Percentiles rank a stretch among this genome's conserved stretches.
phyloP scores from a whole-genome alignment of 2,888 invertebrate genomes.

The Ophion ellenae region DNA sequence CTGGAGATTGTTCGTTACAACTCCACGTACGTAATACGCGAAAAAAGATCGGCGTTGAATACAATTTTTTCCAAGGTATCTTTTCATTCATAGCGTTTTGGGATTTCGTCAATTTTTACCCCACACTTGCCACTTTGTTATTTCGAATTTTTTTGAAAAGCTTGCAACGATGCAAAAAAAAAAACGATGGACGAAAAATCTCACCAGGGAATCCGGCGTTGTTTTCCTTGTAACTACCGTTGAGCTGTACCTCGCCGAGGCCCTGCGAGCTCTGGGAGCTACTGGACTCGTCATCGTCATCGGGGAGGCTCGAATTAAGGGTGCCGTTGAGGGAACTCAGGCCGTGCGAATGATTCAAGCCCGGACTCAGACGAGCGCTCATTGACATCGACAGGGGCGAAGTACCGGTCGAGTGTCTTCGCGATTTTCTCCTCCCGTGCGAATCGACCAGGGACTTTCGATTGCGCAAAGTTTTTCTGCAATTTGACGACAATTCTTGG shows the following conservation, averaged over 20 bases:
- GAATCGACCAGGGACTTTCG: conserved; percentile 87
- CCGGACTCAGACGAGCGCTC: conserved; percentile 79
- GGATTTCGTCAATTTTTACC: neutral
- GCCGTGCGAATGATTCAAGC: conserved; percentile 80
- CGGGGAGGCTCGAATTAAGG: conserved; percentile 80
- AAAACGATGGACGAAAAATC: neutral
- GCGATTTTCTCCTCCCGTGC: conserved; percentile 91
- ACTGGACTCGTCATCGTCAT: conserved; percentile 86
- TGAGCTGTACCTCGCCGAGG: conserved; percentile 84
- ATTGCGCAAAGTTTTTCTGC: conserved; percentile 90
- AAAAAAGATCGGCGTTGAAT: neutral
- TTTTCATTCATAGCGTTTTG: neutral
- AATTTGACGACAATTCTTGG: conserved; percentile 4
- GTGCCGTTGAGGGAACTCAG: conserved; percentile 80
- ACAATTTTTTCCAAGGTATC: neutral
- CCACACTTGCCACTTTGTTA: neutral
- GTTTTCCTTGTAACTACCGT: conserved; percentile 86
- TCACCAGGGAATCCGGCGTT: conserved; percentile 82
- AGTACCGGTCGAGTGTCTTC: conserved; percentile 90
- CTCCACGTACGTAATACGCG: neutral
- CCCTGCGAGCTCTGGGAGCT: conserved; percentile 87
- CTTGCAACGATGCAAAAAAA: neutral
- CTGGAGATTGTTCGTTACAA: neutral
- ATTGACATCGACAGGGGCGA: conserved; percentile 84
- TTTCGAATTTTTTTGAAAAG: neutral